Conservation (phyloP, 2,888 invertebrate genomes). For the Pilophorus perplexus region DNA sequence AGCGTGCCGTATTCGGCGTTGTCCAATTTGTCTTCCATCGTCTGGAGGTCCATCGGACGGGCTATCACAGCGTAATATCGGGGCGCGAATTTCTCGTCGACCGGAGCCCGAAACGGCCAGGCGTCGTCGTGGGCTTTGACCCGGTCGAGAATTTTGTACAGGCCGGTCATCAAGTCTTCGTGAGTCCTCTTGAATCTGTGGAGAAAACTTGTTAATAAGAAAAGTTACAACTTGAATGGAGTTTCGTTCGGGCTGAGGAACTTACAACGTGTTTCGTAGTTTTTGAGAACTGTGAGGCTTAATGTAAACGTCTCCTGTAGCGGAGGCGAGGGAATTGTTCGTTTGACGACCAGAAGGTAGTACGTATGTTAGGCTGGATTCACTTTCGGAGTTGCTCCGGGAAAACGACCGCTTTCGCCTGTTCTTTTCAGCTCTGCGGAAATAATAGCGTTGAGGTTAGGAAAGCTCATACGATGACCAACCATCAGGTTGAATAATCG, state of each 20-base stretch:
- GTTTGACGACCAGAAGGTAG: conserved; percentile 71
- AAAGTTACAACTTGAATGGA: too few relatives aligned
- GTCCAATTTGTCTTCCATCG: conserved; percentile 84
- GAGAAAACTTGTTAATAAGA: too few relatives aligned
- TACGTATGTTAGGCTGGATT: conserved; percentile 51
- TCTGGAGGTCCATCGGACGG: conserved; percentile 81
- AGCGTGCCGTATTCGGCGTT: conserved; percentile 75
- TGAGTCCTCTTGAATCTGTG: conserved; percentile 73
- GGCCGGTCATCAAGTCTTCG: conserved; percentile 81
- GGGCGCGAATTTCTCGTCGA: conserved; percentile 75
- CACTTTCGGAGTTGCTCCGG: conserved; percentile 47
- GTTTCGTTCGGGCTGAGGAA: too few relatives aligned
- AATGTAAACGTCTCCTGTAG: conserved; percentile 80
- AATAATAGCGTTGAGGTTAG: too few relatives aligned
- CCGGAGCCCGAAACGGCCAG: conserved; percentile 92
- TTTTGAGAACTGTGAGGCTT: conserved; percentile 57
- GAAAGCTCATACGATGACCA: too few relatives aligned
- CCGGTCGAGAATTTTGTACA: conserved; percentile 87
- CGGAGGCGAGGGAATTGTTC: conserved; percentile 80
- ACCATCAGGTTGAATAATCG: too few relatives aligned
- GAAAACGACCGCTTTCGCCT: conserved; percentile 23
- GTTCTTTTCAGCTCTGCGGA: conserved; percentile 9
- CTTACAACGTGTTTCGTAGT: conserved; percentile 67
- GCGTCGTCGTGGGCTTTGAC: conserved; percentile 86
- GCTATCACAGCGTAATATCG: conserved; percentile 63